These are phyloP conservation scores for Labia minor DNA, from an alignment of 2,888 invertebrate genomes.

Conservation along the genomic window DNA sequence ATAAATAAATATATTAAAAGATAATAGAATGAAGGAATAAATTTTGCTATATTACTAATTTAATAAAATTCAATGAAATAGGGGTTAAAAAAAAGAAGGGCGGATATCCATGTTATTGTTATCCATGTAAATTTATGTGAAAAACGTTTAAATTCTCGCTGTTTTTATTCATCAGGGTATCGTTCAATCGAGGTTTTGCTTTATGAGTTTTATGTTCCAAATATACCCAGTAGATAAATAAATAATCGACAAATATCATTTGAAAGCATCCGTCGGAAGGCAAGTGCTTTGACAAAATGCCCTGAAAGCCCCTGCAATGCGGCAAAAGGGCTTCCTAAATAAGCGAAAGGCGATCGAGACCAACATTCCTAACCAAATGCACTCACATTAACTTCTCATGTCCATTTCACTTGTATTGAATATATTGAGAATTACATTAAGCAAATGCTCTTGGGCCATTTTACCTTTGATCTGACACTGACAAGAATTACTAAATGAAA, in stretches of 20 bases:
- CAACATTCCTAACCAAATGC: neutral
- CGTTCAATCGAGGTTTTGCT: neutral
- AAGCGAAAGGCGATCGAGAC: neutral
- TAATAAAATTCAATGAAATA: no score
- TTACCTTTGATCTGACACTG: no score
- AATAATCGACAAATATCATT: conserved; percentile 13
- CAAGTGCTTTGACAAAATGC: neutral
- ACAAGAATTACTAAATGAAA: no score
- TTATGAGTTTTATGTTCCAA: conserved; percentile 1
- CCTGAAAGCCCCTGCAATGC: neutral
- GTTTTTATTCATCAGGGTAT: neutral
- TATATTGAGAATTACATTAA: neutral
- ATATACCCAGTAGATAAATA: conserved; percentile 13
- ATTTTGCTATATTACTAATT: no score
- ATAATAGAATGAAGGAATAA: no score
- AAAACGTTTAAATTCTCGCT: neutral
- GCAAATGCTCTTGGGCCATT: no score
- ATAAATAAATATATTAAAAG: no score
- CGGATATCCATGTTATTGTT: no score
- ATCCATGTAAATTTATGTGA: neutral
- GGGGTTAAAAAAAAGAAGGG: no score
- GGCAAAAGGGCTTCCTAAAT: neutral
- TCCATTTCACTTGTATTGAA: neutral
- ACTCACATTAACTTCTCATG: neutral
- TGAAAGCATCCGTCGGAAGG: conserved; percentile 1